Percentiles rank a stretch among this genome's conserved stretches.
Conservation (phyloP, 2,888 invertebrate species). For the Caprella mutica region DNA sequence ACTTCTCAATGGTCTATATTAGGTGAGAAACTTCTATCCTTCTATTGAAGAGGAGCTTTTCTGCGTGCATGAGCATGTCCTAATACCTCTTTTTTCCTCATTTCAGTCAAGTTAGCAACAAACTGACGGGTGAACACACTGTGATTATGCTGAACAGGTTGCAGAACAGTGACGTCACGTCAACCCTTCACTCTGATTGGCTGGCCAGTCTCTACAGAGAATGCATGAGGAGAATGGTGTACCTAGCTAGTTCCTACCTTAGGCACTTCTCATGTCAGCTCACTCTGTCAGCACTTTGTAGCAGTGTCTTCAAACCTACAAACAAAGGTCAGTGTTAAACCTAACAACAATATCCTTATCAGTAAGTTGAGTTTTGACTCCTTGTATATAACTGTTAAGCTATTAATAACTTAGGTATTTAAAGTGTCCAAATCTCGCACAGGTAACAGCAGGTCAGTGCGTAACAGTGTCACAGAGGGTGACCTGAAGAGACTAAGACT, state of each 20-base stretch:
- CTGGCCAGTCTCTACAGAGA: conserved; percentile 68
- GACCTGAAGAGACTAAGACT: conserved; percentile 78
- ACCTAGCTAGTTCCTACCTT: conserved; percentile 66
- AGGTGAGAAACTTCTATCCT: no score
- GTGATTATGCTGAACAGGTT: conserved; percentile 87
- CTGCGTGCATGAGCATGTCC: background rate
- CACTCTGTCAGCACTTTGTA: conserved; percentile 53
- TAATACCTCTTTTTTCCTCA: background rate
- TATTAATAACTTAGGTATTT: no score
- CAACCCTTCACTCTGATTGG: conserved; percentile 49
- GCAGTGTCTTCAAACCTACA: conserved; percentile 34
- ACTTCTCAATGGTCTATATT: conserved; percentile 80
- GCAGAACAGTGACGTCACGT: conserved; percentile 41
- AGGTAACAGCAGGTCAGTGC: conserved; percentile 47
- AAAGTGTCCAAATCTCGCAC: background rate
- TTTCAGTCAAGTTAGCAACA: conserved; percentile 79
- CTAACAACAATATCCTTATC: background rate
- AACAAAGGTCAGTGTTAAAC: conserved; percentile 14
- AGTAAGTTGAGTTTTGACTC: no score
- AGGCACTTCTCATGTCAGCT: conserved; percentile 60
- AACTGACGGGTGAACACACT: conserved; percentile 92
- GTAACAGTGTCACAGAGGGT: conserved; percentile 61
- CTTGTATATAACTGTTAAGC: no score
- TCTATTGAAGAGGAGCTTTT: background rate
- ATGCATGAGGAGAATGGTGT: conserved; percentile 67